Evolutionary conservation across 2,113 vertebrate genomes (phyloP).

Genomic region (Piprites chloris): DNA sequence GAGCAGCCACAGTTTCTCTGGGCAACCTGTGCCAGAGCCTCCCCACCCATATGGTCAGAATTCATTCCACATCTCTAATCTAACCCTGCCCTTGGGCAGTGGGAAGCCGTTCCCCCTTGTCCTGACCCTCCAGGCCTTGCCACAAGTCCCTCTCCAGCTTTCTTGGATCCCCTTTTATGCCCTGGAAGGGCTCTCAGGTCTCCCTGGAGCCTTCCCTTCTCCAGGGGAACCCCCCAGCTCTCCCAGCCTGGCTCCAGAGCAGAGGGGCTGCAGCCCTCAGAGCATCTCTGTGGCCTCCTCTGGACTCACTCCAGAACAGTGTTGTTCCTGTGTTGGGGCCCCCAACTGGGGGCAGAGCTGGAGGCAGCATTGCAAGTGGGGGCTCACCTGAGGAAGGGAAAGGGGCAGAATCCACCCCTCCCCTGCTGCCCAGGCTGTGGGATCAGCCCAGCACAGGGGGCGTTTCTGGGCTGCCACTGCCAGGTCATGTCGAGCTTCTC

Average conservation of each 20-base stretch:
- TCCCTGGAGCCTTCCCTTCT: neutral
- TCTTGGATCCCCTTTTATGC: neutral
- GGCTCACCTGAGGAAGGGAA: neutral
- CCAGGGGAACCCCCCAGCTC: neutral
- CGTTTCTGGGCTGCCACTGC: neutral
- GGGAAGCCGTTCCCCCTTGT: neutral
- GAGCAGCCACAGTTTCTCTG: neutral
- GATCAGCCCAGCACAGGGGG: neutral
- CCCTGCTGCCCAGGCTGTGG: neutral
- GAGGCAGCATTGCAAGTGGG: neutral
- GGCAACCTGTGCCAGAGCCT: neutral
- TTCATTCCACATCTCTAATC: neutral
- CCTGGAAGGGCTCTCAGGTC: neutral
- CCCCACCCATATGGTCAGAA: fast-evolving
- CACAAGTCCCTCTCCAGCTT: neutral
- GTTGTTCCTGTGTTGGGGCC: fast-evolving
- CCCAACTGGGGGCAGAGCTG: neutral
- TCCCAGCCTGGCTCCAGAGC: neutral
- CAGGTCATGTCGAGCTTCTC: fast-evolving
- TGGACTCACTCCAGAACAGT: neutral
- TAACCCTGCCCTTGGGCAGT: neutral
- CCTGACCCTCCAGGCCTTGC: neutral
- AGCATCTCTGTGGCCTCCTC: neutral
- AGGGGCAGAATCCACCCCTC: neutral
- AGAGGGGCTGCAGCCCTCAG: neutral